phyloP scores from a whole-genome alignment of 2,888 invertebrate genomes.

The Lasioglossum figueresi region DNA sequence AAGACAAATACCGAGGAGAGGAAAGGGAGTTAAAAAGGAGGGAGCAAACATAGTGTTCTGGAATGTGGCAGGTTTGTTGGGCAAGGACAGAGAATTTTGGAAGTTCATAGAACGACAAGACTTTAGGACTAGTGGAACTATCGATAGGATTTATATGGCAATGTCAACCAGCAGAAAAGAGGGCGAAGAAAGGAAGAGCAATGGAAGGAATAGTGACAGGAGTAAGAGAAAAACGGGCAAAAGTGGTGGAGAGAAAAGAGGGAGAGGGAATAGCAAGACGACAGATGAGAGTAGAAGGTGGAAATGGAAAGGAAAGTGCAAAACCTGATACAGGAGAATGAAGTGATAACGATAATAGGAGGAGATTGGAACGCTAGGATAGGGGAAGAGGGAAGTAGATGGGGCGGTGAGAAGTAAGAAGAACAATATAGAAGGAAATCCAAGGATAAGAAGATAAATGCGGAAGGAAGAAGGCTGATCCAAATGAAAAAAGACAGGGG shows the following conservation, averaged over 20 bases:
- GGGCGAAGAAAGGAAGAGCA: not conserved
- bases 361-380: too few species aligned
- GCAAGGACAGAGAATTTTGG: not conserved
- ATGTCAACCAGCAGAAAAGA: not conserved
- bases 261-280: not conserved
- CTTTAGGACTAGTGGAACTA: not conserved
- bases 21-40: not conserved
- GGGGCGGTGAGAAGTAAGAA: too few species aligned
- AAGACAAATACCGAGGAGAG: too few species aligned
- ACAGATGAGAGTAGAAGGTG: not conserved
- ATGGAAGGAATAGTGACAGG: not conserved
- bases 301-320: too few species aligned
- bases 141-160: not conserved
- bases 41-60: not conserved
- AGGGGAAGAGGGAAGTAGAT: too few species aligned
- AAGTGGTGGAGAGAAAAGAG: too few species aligned
- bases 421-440: too few species aligned
- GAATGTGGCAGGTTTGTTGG: not conserved
- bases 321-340: too few species aligned
- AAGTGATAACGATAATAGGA: too few species aligned
- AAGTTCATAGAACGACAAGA: not conserved
- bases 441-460: too few species aligned
- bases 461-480: too few species aligned
- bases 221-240: not conserved
- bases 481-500: too few species aligned